These are phyloP conservation scores for Premnoplex brunnescens DNA, from an alignment of 2,797 vertebrate species.

Conservation along the genomic window DNA sequence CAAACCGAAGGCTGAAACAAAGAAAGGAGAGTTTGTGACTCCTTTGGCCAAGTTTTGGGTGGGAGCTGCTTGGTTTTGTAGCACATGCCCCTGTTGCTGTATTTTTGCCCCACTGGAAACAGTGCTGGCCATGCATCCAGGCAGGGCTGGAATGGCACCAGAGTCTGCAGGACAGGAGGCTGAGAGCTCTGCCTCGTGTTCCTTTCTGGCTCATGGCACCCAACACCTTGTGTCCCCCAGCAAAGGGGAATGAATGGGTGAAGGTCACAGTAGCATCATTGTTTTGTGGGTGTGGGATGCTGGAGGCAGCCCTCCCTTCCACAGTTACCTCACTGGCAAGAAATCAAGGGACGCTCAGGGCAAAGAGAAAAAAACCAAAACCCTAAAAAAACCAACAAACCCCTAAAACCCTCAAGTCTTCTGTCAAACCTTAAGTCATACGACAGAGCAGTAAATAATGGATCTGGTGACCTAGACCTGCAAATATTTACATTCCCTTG, in stretches of 20 bases:
- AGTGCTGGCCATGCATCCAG: accelerated
- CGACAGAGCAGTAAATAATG: constrained; percentile 57
- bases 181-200: not conserved
- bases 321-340: not conserved
- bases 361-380: not conserved
- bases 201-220: constrained; percentile 49
- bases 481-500: constrained; percentile 71
- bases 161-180: not conserved
- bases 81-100: not conserved
- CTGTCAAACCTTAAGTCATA: constrained; percentile 33
- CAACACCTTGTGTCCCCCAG: constrained; percentile 48
- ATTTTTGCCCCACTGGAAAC: not conserved
- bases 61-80: not conserved
- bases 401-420: not conserved
- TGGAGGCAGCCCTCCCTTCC: not conserved
- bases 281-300: constrained; percentile 9
- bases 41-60: not conserved
- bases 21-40: not conserved
- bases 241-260: not conserved
- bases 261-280: constrained; percentile 46
- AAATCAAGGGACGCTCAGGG: constrained; percentile 19
- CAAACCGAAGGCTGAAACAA: not conserved
- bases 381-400: not conserved
- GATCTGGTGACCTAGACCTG: constrained; percentile 57
- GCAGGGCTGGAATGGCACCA: not conserved